These are phyloP conservation scores for Cephus runcator DNA, from an alignment of 2,888 invertebrate genomes.

Conservation along the genomic window DNA sequence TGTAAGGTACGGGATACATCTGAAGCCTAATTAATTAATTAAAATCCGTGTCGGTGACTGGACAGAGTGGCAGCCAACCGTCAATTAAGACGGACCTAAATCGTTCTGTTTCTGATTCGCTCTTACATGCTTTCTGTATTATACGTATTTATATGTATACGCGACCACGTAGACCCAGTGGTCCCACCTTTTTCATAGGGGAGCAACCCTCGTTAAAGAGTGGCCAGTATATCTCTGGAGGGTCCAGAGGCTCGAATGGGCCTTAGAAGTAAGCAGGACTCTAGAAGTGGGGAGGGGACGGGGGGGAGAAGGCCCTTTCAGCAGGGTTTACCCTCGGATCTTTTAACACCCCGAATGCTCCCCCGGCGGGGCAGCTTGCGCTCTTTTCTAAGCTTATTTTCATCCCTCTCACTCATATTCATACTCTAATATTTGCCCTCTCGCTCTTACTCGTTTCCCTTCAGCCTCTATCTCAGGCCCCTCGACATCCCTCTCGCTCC, in stretches of 20 bases:
- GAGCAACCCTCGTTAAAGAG: background rate
- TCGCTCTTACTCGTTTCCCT: slow-evolving; percentile 8
- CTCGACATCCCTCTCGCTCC: too few relatives aligned
- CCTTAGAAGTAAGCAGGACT: slow-evolving; percentile 3
- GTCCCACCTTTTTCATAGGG: background rate
- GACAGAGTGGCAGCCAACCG: background rate
- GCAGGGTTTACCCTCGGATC: slow-evolving; percentile 36
- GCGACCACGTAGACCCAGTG: background rate
- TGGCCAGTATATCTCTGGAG: background rate
- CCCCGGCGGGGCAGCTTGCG: slow-evolving; percentile 27
- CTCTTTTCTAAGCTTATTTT: slow-evolving; percentile 12
- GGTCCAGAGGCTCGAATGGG: background rate
- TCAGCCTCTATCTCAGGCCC: background rate
- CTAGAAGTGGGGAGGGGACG: slow-evolving; percentile 2
- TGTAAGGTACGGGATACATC: background rate
- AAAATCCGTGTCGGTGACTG: background rate
- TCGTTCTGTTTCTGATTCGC: background rate
- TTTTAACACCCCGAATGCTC: slow-evolving; percentile 44
- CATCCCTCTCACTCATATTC: background rate
- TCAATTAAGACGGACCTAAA: background rate
- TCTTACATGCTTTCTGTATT: background rate
- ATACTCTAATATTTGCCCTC: background rate
- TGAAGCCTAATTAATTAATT: background rate
- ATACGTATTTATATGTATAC: background rate
- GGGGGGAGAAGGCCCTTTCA: slow-evolving; percentile 11